Evolutionary conservation across 2,888 invertebrate species (phyloP).

Genomic region (Aricia artaxerxes): DNA sequence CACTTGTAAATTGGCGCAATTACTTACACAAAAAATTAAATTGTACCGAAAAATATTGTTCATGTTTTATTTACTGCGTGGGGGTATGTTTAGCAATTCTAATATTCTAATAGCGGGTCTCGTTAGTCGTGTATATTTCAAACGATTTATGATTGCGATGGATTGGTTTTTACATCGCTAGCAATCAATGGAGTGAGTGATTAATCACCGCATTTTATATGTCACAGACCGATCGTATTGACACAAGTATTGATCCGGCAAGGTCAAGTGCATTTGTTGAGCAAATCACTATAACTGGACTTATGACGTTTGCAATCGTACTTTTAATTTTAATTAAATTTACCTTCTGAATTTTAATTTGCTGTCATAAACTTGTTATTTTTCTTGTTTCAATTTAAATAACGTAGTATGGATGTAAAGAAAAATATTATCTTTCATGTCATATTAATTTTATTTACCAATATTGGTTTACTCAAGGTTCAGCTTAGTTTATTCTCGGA

Average conservation of each 20-base stretch:
- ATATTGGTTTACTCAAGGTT: too few species aligned
- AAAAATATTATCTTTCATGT: too few species aligned
- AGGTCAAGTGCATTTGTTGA: constrained; percentile 55
- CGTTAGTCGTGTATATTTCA: constrained; percentile 22
- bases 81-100: constrained; percentile 9
- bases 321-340: not conserved
- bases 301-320: not conserved
- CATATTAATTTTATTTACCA: too few species aligned
- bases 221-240: constrained; percentile 48
- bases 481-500: not conserved
- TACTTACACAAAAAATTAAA: not conserved
- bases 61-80: constrained; percentile 1
- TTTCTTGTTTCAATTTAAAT: too few species aligned
- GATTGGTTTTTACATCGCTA: constrained; percentile 26
- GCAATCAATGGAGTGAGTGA: constrained; percentile 43
- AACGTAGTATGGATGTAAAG: too few species aligned
- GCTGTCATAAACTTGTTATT: not conserved
- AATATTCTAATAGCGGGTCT: constrained; percentile 12
- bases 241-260: constrained; percentile 61
- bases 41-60: not conserved
- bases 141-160: constrained; percentile 12
- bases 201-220: constrained; percentile 53
- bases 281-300: constrained; percentile 27
- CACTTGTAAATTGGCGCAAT: not conserved
- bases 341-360: not conserved